These are phyloP conservation scores for Sinocyclocheilus anophthalmus DNA, from an alignment of 2,113 vertebrate species.

Conservation along the genomic window DNA sequence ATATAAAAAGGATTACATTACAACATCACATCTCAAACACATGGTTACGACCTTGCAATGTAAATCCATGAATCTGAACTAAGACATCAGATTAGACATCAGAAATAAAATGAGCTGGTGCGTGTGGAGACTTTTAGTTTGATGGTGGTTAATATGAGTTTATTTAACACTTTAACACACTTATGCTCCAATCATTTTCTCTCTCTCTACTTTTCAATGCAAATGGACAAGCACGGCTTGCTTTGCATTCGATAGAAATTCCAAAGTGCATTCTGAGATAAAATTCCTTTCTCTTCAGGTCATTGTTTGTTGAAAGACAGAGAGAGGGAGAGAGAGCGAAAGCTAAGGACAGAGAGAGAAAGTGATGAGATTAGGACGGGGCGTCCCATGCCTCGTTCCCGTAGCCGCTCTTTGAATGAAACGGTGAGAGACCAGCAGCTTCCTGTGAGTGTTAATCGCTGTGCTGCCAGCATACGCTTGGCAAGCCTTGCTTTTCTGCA, in stretches of 20 bases:
- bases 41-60: too few species aligned
- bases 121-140: neutral
- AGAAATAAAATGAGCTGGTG: neutral
- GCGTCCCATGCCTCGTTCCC: conserved; percentile 38
- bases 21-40: too few species aligned
- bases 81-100: too few species aligned
- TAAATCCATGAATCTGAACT: too few species aligned
- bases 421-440: conserved; percentile 38
- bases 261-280: conserved; percentile 69
- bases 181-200: neutral
- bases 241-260: conserved; percentile 69
- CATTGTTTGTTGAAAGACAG: conserved; percentile 61
- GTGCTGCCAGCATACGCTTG: conserved; percentile 38
- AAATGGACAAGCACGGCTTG: conserved; percentile 55
- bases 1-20: too few species aligned
- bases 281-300: conserved; percentile 71
- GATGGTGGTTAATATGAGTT: neutral
- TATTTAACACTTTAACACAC: neutral
- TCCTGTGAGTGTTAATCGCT: conserved; percentile 48
- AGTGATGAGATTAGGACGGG: conserved; percentile 26
- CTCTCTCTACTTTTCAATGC: conserved; percentile 6
- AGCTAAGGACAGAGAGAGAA: neutral
- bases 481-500: conserved; percentile 39
- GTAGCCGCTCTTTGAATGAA: neutral
- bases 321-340: neutral